A percentile compares a stretch with the other conserved stretches of the same genome.
Conservation (phyloP, 2,113 vertebrate species). For the Xiphias gladius region DNA sequence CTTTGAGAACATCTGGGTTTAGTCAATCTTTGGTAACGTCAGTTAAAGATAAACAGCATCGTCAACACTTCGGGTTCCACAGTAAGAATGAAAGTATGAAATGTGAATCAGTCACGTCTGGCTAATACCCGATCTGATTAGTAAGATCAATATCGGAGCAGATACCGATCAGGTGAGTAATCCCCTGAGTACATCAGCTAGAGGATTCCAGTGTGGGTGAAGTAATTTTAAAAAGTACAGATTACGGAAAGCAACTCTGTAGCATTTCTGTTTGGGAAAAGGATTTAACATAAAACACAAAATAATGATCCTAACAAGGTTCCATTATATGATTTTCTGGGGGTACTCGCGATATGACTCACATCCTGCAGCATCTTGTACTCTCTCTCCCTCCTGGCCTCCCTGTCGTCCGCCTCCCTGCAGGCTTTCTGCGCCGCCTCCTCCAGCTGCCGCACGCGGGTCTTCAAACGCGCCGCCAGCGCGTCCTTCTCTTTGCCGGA, state of each 20-base stretch:
- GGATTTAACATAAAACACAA: background rate
- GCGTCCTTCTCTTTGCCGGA: conserved; percentile 90
- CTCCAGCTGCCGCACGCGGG: conserved; percentile 87
- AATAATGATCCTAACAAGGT: background rate
- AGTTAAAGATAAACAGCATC: no score
- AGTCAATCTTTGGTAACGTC: no score
- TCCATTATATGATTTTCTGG: background rate
- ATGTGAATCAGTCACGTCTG: no score
- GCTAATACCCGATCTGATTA: no score
- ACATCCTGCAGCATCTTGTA: conserved; percentile 95
- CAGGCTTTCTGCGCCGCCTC: conserved; percentile 87
- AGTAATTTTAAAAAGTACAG: background rate
- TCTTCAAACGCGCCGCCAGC: conserved; percentile 81
- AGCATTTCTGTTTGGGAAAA: background rate
- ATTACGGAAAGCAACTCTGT: background rate
- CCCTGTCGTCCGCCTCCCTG: conserved; percentile 90
- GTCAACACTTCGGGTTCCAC: no score
- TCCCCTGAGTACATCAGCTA: no score
- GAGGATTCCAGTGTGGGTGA: no score
- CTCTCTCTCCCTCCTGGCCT: conserved; percentile 88
- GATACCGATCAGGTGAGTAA: no score
- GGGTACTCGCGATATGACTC: conserved; percentile 67
- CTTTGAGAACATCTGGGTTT: no score
- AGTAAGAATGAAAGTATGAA: no score
- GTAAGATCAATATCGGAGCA: no score